These are phyloP conservation scores for Ceuthmochares aereus DNA, from an alignment of 2,113 vertebrate genomes.

Conservation along the genomic window DNA sequence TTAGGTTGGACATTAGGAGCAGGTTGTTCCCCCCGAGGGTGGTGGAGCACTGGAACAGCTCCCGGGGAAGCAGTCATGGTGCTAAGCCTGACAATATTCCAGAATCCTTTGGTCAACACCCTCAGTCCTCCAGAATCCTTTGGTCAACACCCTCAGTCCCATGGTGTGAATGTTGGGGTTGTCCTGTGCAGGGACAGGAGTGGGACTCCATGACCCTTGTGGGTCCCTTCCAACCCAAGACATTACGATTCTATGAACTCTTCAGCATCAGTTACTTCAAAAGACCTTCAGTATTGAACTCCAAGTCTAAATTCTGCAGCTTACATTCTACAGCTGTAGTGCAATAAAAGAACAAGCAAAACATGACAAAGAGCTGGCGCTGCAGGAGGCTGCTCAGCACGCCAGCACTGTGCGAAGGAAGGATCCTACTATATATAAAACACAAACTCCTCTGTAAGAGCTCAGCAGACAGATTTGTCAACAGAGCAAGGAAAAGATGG, in stretches of 20 bases:
- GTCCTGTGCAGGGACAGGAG: too few relatives aligned
- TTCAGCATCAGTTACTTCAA: neutral
- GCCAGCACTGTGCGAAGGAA: neutral
- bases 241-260: neutral
- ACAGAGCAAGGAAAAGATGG: neutral
- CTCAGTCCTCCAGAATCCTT: too few relatives aligned
- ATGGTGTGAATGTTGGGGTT: too few relatives aligned
- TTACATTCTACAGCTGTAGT: neutral
- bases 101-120: too few relatives aligned
- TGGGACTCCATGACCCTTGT: too few relatives aligned
- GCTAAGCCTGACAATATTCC: too few relatives aligned
- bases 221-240: too few relatives aligned
- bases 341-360: neutral
- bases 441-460: neutral
- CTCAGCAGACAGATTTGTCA: neutral
- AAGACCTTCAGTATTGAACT: neutral
- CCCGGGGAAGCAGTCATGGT: too few relatives aligned
- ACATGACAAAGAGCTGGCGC: neutral
- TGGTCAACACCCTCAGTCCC: too few relatives aligned
- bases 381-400: neutral
- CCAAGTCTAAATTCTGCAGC: neutral
- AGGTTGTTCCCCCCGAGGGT: too few relatives aligned
- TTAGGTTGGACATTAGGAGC: too few relatives aligned
- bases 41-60: too few relatives aligned
- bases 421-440: neutral